Conservation (phyloP, 1,140 invertebrate genomes). For the Drosophila nannoptera region DNA sequence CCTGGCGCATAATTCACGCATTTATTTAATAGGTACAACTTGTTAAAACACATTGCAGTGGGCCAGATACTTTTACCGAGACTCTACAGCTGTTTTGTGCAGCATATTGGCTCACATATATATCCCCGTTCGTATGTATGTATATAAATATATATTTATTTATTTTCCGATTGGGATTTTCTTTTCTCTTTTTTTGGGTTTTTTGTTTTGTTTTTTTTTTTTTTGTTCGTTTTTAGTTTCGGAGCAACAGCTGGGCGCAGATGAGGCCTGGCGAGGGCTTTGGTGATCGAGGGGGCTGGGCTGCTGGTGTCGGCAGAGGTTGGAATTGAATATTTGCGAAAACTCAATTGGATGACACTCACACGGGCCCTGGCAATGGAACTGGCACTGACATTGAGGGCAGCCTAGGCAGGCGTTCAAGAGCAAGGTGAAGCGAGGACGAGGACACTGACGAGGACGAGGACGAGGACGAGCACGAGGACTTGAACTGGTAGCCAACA, state of each 20-base stretch:
- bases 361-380: conserved; percentile 6
- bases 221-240: conserved; percentile 6
- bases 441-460: conserved; percentile 19
- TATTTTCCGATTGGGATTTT: conserved; percentile 5
- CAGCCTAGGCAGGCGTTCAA: conserved; percentile 38
- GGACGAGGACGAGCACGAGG: conserved; percentile 22
- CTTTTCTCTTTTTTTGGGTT: background rate
- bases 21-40: conserved; percentile 60
- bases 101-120: conserved; percentile 13
- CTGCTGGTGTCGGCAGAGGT: conserved; percentile 9
- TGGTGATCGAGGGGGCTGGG: background rate
- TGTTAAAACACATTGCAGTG: conserved; percentile 63
- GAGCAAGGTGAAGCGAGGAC: conserved; percentile 49
- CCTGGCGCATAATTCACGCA: conserved; percentile 23
- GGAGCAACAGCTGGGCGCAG: conserved; percentile 28
- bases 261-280: background rate
- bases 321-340: conserved; percentile 18
- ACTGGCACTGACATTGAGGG: conserved; percentile 35
- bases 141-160: background rate
- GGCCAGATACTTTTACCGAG: conserved; percentile 16
- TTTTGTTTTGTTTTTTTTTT: background rate
- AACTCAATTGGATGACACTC: conserved; percentile 33
- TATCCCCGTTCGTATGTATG: background rate
- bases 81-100: conserved; percentile 44
- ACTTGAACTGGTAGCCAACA: conserved; percentile 52